Percentiles rank a stretch among this genome's conserved stretches.
Evolutionary conservation across 2,888 invertebrate genomes (phyloP).

Genomic region (Nebria salina): DNA sequence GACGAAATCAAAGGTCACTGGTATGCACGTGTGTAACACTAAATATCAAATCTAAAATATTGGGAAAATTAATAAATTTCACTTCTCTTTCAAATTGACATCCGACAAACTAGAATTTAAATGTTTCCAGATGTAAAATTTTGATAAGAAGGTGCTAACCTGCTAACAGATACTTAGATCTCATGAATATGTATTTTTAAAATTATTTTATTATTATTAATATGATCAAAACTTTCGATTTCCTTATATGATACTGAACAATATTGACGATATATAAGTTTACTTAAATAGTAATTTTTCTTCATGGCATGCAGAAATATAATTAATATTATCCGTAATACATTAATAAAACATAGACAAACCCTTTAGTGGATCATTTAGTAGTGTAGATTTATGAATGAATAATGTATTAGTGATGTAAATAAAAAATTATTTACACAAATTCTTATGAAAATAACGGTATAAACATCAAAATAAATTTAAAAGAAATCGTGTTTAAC

Average conservation of each 20-base stretch:
- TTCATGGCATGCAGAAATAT: constrained; percentile 14
- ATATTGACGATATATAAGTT: not conserved
- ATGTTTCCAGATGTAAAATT: not conserved
- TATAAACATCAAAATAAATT: not conserved
- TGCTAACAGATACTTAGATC: not conserved
- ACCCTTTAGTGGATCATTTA: too few relatives aligned
- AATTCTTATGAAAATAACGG: not conserved
- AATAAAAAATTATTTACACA: not conserved
- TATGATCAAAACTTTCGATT: not conserved
- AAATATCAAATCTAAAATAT: not conserved
- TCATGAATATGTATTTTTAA: not conserved
- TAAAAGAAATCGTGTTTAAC: not conserved
- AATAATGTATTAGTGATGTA: not conserved
- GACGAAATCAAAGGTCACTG: not conserved
- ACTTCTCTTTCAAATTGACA: not conserved
- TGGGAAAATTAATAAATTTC: not conserved
- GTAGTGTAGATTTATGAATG: too few relatives aligned
- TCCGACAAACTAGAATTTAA: not conserved
- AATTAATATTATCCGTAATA: too few relatives aligned
- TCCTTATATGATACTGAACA: not conserved
- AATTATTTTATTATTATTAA: not conserved
- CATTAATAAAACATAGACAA: too few relatives aligned
- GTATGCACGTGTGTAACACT: not conserved
- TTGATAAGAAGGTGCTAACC: not conserved
- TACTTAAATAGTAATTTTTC: not conserved